These are phyloP conservation scores for Sander lucioperca DNA, from an alignment of 2,113 vertebrate species.

Conservation along the genomic window DNA sequence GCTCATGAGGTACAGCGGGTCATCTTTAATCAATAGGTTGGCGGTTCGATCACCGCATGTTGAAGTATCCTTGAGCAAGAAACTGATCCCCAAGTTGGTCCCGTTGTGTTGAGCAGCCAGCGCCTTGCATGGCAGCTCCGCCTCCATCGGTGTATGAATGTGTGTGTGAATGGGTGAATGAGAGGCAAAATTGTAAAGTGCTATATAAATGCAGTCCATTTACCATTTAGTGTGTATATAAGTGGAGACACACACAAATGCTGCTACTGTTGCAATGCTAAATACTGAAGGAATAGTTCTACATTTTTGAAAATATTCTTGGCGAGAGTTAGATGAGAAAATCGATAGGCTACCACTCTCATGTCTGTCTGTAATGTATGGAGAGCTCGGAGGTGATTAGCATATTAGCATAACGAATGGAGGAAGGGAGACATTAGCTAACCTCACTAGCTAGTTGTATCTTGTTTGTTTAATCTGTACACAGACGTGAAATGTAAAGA, in stretches of 20 bases:
- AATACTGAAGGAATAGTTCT: neutral
- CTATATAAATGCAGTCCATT: no score
- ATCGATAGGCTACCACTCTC: neutral
- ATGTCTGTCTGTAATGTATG: neutral
- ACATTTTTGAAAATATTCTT: neutral
- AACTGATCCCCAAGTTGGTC: no score
- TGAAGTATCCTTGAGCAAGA: no score
- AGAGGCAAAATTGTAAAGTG: no score
- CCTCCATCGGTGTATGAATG: no score
- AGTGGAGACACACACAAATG: neutral
- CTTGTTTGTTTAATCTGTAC: conserved; percentile 6
- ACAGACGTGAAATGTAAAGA: neutral
- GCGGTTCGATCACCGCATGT: no score
- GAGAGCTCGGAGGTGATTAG: neutral
- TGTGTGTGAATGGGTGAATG: no score
- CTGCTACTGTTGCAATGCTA: neutral
- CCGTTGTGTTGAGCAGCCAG: no score
- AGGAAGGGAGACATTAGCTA: neutral
- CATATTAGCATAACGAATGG: neutral
- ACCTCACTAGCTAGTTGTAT: neutral
- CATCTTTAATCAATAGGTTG: no score
- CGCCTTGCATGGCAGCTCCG: no score
- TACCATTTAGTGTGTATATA: no score
- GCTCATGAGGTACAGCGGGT: no score
- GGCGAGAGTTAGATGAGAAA: neutral